Evolutionary conservation across 2,888 invertebrate species (phyloP).

Genomic region (Diplazon laetatorius): DNA sequence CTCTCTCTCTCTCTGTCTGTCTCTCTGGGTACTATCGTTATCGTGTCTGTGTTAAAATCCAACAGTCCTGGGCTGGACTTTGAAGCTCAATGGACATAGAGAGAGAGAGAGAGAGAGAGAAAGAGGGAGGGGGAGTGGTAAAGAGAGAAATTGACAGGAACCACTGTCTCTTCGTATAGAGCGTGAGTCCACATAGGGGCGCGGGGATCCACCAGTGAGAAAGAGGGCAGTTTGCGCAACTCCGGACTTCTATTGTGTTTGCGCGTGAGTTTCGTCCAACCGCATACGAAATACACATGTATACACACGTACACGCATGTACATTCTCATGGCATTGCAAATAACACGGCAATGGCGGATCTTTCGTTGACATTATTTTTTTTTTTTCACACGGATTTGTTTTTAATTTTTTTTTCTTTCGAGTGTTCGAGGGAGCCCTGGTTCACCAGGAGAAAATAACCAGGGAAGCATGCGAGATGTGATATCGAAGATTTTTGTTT

Average conservation of each 20-base stretch:
- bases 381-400: background rate
- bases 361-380: slow-evolving; percentile 1
- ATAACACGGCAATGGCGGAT: slow-evolving; percentile 12
- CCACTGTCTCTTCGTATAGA: slow-evolving; percentile 12
- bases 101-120: slow-evolving; percentile 1
- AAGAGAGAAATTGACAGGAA: background rate
- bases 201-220: background rate
- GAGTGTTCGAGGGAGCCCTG: background rate
- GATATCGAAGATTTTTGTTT: too few relatives aligned
- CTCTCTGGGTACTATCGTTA: slow-evolving; percentile 48
- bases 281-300: slow-evolving; percentile 11
- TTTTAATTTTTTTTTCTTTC: background rate
- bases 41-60: slow-evolving; percentile 61
- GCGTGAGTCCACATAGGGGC: background rate
- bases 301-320: too few relatives aligned
- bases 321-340: background rate
- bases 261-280: slow-evolving; percentile 9
- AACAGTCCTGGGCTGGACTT: slow-evolving; percentile 56
- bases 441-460: background rate
- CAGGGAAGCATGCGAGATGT: background rate
- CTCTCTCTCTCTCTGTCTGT: slow-evolving; percentile 22
- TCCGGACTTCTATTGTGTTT: slow-evolving; percentile 25
- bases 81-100: slow-evolving; percentile 50
- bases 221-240: slow-evolving; percentile 20
- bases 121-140: slow-evolving; percentile 5